phyloP scores from a whole-genome alignment of 2,113 vertebrate genomes.

The Corvus hawaiiensis region DNA sequence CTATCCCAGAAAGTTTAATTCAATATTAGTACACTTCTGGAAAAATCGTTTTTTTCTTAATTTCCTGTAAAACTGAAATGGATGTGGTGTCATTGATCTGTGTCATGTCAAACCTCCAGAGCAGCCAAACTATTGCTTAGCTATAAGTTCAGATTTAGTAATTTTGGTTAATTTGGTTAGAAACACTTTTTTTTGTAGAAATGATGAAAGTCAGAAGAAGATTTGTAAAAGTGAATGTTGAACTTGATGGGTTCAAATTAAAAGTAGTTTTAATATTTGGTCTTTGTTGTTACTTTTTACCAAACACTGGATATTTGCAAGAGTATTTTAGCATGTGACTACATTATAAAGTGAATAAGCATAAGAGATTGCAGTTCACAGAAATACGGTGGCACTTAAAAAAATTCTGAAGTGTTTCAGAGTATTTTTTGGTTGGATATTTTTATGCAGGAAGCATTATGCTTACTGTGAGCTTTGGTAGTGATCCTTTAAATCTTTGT shows the following conservation, averaged over 20 bases:
- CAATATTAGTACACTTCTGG: neutral
- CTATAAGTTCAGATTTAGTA: neutral
- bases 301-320: neutral
- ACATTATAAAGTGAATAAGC: neutral
- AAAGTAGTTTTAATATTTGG: neutral
- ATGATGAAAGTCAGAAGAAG: neutral
- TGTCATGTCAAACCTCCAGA: neutral
- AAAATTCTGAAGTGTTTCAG: neutral
- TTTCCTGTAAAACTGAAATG: neutral
- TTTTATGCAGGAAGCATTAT: neutral
- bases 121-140: neutral
- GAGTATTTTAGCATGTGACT: neutral
- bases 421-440: neutral
- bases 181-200: neutral
- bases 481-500: conserved; percentile 37
- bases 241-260: neutral
- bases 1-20: neutral
- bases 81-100: neutral
- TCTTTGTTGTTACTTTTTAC: neutral
- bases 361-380: neutral
- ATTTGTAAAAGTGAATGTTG: neutral
- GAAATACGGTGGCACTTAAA: neutral
- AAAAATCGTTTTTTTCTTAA: neutral
- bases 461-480: neutral
- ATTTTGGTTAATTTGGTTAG: neutral